Evolutionary conservation across 2,797 vertebrate genomes (phyloP), one percentile per base, ranked within the genome.

Genomic region (Halcyon leucocephala): DNA sequence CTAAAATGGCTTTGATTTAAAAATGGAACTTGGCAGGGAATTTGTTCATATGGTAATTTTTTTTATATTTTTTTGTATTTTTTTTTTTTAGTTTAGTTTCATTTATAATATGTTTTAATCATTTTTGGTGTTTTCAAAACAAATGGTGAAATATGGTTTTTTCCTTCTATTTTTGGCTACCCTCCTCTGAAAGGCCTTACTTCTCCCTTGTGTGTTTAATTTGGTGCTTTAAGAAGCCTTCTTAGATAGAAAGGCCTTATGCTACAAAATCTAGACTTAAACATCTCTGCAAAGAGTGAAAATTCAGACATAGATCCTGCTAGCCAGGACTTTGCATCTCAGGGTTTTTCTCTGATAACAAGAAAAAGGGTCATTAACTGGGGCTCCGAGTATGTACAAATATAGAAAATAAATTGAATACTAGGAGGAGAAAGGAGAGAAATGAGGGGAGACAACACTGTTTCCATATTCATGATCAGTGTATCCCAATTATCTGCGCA

Each of bases 91-190:
- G 92, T 95, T 96, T 96, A 82, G 94, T 97, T 98, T 98, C 88
- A 35, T 97, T 98, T 98, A 97, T 97, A 97, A 96, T 97, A 93
- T 97, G 97, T 97, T 98, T 98, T 98, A 97, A 98, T 98, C 95
- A 97, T 97, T 97, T 97, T 96, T 95, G 93, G 94, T 98, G 97
- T 98, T 98, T 98, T 98, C 96, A 98, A 98, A 98, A 98, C 97
- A 98, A 98, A 97, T 97, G 97, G 95, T 98, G 93, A 98, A 97
- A 97, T 98, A 97, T 94, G 96, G 17, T 33, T 94, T 92, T 80
- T 90, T 49, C 72, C 80, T 94, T 97, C 97, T 97, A 97, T 97
- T 97, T 98, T 97, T 97, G 96, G 95, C 96, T 96, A 90, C 94
- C 92, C 96, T 97, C 61, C 91, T 96, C 89, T 95, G 54, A 94